Conservation (phyloP, 2,797 vertebrate genomes). For the Phrynocephalus forsythii region DNA sequence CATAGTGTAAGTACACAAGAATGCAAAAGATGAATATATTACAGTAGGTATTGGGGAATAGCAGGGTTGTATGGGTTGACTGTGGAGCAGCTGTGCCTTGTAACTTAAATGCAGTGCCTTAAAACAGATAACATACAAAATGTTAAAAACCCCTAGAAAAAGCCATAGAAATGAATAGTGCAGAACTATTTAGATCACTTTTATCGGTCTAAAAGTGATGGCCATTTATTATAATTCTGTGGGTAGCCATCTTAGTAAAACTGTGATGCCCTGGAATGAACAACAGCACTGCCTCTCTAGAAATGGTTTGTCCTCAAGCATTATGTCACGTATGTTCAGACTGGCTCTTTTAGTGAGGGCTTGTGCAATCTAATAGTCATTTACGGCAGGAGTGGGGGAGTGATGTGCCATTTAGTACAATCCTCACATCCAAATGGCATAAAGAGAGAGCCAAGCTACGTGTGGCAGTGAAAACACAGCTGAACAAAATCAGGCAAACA, state of each 20-base stretch:
- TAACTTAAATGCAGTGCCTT: no score
- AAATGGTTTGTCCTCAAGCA: background rate
- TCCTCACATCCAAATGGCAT: no score
- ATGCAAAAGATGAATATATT: constrained; percentile 23
- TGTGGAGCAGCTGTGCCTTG: constrained; percentile 13
- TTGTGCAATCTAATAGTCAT: no score
- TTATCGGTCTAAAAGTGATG: background rate
- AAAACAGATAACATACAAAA: constrained; percentile 9
- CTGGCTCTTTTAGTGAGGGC: no score
- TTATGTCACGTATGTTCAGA: no score
- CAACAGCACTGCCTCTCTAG: background rate
- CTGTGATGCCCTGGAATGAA: background rate
- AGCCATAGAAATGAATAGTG: background rate
- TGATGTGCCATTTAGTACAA: no score
- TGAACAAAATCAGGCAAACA: no score
- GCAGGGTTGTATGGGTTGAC: background rate
- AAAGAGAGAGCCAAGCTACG: no score
- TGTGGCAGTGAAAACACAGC: no score
- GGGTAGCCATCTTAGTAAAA: background rate
- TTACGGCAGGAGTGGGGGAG: no score
- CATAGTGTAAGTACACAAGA: background rate
- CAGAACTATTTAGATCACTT: background rate
- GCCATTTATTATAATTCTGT: background rate
- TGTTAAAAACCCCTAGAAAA: background rate
- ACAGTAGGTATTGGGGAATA: background rate